Evolutionary conservation across 2,113 vertebrate genomes (phyloP).

Genomic region (Cyanoramphus novaezelandiae): DNA sequence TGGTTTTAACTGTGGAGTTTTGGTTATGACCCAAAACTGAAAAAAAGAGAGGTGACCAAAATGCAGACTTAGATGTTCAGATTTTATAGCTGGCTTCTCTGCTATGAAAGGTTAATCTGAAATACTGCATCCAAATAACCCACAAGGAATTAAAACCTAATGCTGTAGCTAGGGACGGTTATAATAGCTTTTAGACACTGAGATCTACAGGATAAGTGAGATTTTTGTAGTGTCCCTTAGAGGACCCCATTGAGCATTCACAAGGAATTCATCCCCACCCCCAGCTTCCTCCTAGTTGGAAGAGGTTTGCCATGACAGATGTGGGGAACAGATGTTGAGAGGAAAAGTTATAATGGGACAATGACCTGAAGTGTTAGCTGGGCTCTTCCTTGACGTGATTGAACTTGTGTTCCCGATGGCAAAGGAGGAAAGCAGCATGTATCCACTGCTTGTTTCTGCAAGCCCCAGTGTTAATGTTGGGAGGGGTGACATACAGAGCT

Average conservation of each 20-base stretch:
- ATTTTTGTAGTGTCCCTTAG: not conserved
- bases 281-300: constrained; percentile 34
- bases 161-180: not conserved
- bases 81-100: not conserved
- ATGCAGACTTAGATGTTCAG: not conserved
- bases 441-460: not conserved
- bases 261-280: constrained; percentile 34
- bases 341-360: constrained; percentile 2
- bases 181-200: not conserved
- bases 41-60: not conserved
- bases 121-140: not conserved
- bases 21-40: not conserved
- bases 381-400: not conserved
- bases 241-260: not conserved
- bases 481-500: not conserved
- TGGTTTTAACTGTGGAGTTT: not conserved
- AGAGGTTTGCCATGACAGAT: constrained; percentile 45
- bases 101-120: not conserved
- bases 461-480: accelerated
- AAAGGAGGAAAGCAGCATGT: not conserved
- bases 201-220: not conserved
- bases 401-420: not conserved
- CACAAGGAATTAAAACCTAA: not conserved
- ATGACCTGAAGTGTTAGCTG: constrained; percentile 7
- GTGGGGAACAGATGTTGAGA: constrained; percentile 53